Base-by-base conservation (phyloP, 2,113 vertebrate species). In the Lepus americanus region DNA sequence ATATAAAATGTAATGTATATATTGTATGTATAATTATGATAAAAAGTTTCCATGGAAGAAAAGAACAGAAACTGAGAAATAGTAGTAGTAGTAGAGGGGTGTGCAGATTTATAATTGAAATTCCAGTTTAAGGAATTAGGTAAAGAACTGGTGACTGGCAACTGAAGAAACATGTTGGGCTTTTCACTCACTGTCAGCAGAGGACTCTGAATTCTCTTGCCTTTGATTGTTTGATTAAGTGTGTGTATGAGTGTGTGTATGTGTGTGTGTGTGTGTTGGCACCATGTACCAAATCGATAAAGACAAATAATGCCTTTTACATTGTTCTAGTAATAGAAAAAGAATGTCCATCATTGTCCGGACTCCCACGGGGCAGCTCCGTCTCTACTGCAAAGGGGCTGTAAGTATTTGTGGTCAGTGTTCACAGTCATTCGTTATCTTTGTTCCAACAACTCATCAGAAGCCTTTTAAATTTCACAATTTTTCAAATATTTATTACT, bases 301-400 rank as follows among this genome's bases (percentile, higher is more conserved):
- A 87, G 73, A 36, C 64, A 72, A 84, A 85, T 64, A 31, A 77
- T 29, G 23, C 12, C 61, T 73, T 82, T 67, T 92, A 86, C 97
- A 79, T 97, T 95, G 94, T 98, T 85, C 84, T 97, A 99, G 99
- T 97, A 98, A 99, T 94, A 99, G 99, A 92, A 99, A 99, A 97
- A 98, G 99, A 94, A 99, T 99, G 99, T 99, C 99, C 23, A 98
- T 99, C 93, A 99, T 99, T 90, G 99, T 99, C 94, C 97, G 99
- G 96, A 99, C 99, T 73, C 99, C 99, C 20, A 39, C 86, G 25
- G 99, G 99, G 89, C 98, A 98, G 67, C 98, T 99, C 23, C 98
- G 99, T 33, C 99, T 99, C 66, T 99, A 99, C 97, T 99, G 99
- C 98, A 99, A 99, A 98, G 99, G 99, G 97, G 99, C 99, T 53